Base-by-base conservation (phyloP, 2,113 vertebrate species). In the Oncorhynchus masou region DNA sequence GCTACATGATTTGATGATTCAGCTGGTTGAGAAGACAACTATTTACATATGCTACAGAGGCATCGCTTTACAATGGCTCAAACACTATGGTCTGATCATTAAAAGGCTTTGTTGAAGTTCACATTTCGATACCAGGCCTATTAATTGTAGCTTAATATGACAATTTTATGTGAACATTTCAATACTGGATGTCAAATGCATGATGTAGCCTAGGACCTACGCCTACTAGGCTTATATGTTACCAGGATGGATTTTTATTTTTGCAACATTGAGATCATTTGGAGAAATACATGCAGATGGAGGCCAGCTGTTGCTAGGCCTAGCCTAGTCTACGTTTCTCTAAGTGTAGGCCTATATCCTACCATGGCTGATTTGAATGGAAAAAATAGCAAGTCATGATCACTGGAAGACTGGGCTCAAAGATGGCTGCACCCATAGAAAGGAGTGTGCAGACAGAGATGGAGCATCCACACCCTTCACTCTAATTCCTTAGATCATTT, bases 371-470 rank as follows among this genome's bases (percentile, higher is more conserved):
- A 22, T 62, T 62, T 62, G 16, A 62, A 62, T 62, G 29, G 29
- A 64, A 27, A 83, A 88, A 88, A 90, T 80, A 85, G 88, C 88
- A 90, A 90, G 89, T 91, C 91, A 90, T 91, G 83, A 86, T 88
- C 80, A 82, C 6, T n/a, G 72, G 48, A 76, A 45, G 39, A 45
- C 78, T 76, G 31, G 81, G 70, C 85, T 85, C 75, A 87, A 89
- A 88, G 82, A 91, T 91, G 87, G 88, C 89, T 90, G 90, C 87
- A 84, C 80, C 68, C 9, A 45, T 83, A 49, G 39, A 45, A 12
- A 45, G 2, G 9, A 9, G 39, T 81, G 77, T 48, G 74, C 25
- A 67, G 51, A 19, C 15, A 19, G 16, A 45, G 9, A 45, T 45
- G 39, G 39, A 45, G 39, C 39, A 39, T 65, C 74, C 83, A 88